Conservation (phyloP, 2,888 invertebrate species). For the Eupithecia insigniata region DNA sequence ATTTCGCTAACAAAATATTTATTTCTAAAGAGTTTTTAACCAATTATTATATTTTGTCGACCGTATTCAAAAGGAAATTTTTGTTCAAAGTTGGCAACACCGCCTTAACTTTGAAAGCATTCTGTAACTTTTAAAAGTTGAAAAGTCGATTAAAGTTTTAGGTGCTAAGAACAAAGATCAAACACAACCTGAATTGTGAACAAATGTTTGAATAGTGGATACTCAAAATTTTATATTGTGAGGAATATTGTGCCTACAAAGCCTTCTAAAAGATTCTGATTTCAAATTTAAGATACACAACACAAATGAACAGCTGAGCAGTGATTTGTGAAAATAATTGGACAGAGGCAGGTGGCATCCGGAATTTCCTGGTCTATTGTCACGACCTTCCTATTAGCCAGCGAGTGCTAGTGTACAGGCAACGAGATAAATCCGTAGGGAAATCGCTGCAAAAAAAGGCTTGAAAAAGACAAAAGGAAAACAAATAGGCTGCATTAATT, state of each 20-base stretch:
- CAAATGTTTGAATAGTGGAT: neutral
- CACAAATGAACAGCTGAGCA: constrained; percentile 45
- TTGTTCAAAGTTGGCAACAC: constrained; percentile 23
- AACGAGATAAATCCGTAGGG: constrained; percentile 30
- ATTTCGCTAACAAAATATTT: neutral
- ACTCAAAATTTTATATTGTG: neutral
- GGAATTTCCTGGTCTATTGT: constrained; percentile 75
- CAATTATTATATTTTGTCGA: neutral
- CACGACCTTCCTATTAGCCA: constrained; percentile 64
- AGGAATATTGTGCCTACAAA: neutral
- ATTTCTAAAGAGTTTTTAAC: neutral
- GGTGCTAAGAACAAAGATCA: constrained; percentile 28
- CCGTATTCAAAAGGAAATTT: constrained; percentile 18
- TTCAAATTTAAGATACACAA: constrained; percentile 24
- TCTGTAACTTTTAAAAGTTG: neutral
- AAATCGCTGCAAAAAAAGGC: constrained; percentile 19
- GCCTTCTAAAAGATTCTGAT: neutral
- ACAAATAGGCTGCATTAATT: constrained; percentile 1
- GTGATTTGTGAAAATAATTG: constrained; percentile 70
- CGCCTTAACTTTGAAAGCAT: neutral
- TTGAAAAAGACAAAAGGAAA: constrained; percentile 9
- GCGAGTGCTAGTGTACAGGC: constrained; percentile 45
- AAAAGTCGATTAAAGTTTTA: constrained; percentile 42
- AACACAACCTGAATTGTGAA: neutral
- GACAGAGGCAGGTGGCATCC: constrained; percentile 62